Base-by-base conservation (phyloP, 2,113 vertebrate species). In the Daboia siamensis region DNA sequence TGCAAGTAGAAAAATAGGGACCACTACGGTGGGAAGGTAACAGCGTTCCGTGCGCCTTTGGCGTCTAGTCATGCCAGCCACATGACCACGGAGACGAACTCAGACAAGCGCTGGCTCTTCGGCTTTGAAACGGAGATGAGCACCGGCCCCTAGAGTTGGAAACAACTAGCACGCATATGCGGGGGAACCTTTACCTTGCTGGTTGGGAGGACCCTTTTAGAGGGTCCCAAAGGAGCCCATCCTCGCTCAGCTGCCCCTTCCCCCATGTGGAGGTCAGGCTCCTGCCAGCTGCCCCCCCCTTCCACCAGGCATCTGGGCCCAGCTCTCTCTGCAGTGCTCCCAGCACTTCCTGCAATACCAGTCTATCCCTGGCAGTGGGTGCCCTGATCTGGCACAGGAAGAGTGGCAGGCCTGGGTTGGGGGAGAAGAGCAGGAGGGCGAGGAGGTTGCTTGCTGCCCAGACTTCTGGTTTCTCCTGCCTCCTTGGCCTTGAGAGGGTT, bases 311-410 rank as follows among this genome's bases (percentile, higher is more conserved):
- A 0, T 9, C 33, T 57, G 3, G 11, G 20, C 44, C 12, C 17
- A 4, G 33, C 12, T 5, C 20, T 21, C 13, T 89, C 46, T 21
- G 44, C 44, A 3, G 29, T 17, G 51, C 29, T 54, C 29, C 5
- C 29, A 20, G 52, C 26, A 1, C 4, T 24, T 54, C 54, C 44
- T 23, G 2, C 7, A 2, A 9, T 85, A 1, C 21, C n/a, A 57
- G 55, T 9, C 9, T 33, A n/a, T 20, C n/a, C 59, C 51, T 0
- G 91, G 61, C 64, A 39, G n/a, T 12, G 10, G 46, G 61, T n/a
- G 90, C 91, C 87, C 94, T 95, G 94, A 93, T 89, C 89, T 90
- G 95, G 94, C 93, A 94, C 0, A 93, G 96, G 96, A 96, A 96
- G 29, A 96, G 96, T 95, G 94, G 89, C 88, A 91, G 88, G 95